phyloP scores from a whole-genome alignment of 2,113 vertebrate species.

The Leiothrix lutea region DNA sequence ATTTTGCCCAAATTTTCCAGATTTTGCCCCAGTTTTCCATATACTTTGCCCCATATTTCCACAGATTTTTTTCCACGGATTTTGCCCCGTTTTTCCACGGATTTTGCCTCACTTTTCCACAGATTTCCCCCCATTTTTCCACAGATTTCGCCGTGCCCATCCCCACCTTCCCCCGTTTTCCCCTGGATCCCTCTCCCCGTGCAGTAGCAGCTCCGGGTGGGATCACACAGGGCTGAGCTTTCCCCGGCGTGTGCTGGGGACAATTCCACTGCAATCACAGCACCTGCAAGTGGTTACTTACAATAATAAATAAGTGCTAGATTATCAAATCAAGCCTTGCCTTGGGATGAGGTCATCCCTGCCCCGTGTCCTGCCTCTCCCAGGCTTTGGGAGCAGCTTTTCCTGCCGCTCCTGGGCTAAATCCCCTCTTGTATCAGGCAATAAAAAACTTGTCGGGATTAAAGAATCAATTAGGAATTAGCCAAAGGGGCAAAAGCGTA shows the following conservation, averaged over 20 bases:
- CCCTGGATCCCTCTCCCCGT: neutral
- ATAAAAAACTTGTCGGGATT: slow-evolving; percentile 58
- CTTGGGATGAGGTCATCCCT: slow-evolving; percentile 39
- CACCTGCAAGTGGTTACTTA: slow-evolving; percentile 58
- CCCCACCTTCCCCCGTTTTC: fast-evolving
- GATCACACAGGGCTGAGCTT: neutral
- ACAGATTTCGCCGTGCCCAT: fast-evolving
- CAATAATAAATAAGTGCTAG: slow-evolving; percentile 59
- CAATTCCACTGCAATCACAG: neutral
- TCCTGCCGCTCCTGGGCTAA: slow-evolving; percentile 1
- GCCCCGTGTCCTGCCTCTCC: neutral
- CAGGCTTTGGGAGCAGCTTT: neutral
- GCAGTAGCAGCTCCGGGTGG: neutral
- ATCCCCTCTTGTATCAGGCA: slow-evolving; percentile 49
- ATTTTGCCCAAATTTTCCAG: too few relatives aligned
- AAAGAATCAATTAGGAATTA: slow-evolving; percentile 65
- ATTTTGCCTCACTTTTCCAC: neutral
- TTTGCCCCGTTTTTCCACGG: neutral
- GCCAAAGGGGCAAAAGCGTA: slow-evolving; percentile 45
- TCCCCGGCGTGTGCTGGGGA: neutral
- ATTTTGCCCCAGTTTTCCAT: too few relatives aligned
- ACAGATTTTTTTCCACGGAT: neutral
- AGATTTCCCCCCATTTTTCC: neutral
- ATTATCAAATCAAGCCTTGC: slow-evolving; percentile 25
- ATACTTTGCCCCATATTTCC: too few relatives aligned